Conservation (phyloP, 2,113 vertebrate genomes). For the Hirundichthys speculiger region DNA sequence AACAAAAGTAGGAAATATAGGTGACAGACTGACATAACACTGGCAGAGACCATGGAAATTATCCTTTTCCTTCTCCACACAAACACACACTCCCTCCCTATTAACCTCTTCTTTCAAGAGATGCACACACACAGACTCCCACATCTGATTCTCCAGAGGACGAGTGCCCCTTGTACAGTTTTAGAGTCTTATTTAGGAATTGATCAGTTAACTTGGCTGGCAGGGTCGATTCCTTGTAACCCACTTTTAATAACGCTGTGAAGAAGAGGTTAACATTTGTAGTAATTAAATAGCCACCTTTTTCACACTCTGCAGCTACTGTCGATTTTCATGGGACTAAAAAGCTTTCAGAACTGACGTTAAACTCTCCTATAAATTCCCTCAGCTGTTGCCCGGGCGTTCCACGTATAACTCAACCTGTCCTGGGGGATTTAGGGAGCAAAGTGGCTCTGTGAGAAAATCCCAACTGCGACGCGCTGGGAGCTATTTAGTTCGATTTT, state of each 20-base stretch:
- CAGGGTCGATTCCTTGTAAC: conserved; percentile 39
- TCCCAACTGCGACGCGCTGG: conserved; percentile 25
- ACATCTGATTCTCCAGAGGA: conserved; percentile 31
- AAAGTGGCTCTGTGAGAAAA: conserved; percentile 28
- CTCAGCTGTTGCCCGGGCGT: conserved; percentile 14
- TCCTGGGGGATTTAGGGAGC: conserved; percentile 42
- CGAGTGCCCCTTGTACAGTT: conserved; percentile 13
- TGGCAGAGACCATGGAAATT: neutral
- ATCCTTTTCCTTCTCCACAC: neutral
- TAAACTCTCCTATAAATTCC: conserved; percentile 57
- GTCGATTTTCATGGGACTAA: conserved; percentile 57
- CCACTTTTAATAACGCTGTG: conserved; percentile 32
- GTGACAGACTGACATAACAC: neutral
- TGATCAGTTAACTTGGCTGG: conserved; percentile 21
- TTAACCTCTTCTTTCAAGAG: neutral
- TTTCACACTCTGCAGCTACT: conserved; percentile 43
- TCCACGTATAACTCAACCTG: conserved; percentile 44
- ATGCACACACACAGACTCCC: no score
- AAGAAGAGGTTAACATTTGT: conserved; percentile 29
- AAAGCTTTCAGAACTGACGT: conserved; percentile 61
- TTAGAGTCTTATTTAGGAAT: conserved; percentile 35
- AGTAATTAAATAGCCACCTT: conserved; percentile 63
- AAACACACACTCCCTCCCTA: neutral
- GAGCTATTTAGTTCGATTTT: conserved; percentile 22
- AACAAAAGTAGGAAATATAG: conserved; percentile 23